Conservation (phyloP, 2,888 invertebrate species). For the Mythimna pallens region DNA sequence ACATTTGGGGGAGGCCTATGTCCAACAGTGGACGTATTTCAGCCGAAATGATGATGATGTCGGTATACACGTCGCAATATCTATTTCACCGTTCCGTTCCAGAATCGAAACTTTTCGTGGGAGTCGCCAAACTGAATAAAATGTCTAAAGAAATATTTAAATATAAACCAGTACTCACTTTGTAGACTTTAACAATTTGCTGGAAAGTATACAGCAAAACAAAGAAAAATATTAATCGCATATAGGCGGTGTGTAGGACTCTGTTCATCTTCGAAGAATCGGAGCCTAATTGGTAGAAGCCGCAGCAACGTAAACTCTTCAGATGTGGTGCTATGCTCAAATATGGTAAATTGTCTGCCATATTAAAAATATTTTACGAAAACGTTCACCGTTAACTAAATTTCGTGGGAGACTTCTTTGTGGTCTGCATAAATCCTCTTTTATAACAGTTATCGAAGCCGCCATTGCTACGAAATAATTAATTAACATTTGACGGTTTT, state of each 20-base stretch:
- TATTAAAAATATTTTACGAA: slow-evolving; percentile 4
- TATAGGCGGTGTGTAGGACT: slow-evolving; percentile 71
- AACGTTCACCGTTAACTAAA: neutral
- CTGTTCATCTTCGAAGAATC: slow-evolving; percentile 61
- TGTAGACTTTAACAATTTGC: slow-evolving; percentile 73
- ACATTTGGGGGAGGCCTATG: no score
- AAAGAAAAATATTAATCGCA: slow-evolving; percentile 66
- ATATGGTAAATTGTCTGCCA: slow-evolving; percentile 43
- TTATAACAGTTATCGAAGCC: neutral
- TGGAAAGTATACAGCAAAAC: slow-evolving; percentile 72
- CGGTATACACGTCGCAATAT: no score
- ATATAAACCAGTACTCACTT: slow-evolving; percentile 71
- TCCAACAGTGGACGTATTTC: no score
- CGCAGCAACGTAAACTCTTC: slow-evolving; percentile 67
- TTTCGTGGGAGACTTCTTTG: neutral
- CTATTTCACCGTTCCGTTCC: neutral
- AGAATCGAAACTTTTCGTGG: slow-evolving; percentile 20
- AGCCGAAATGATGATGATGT: no score
- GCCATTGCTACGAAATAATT: neutral
- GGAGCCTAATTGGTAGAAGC: slow-evolving; percentile 72
- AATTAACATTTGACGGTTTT: slow-evolving; percentile 35
- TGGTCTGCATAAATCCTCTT: neutral
- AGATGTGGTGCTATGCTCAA: slow-evolving; percentile 71
- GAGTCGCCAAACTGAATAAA: slow-evolving; percentile 14
- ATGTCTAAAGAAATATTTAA: slow-evolving; percentile 7